Conservation (phyloP, 2,113 vertebrate genomes). For the Malurus alboscapulatus region DNA sequence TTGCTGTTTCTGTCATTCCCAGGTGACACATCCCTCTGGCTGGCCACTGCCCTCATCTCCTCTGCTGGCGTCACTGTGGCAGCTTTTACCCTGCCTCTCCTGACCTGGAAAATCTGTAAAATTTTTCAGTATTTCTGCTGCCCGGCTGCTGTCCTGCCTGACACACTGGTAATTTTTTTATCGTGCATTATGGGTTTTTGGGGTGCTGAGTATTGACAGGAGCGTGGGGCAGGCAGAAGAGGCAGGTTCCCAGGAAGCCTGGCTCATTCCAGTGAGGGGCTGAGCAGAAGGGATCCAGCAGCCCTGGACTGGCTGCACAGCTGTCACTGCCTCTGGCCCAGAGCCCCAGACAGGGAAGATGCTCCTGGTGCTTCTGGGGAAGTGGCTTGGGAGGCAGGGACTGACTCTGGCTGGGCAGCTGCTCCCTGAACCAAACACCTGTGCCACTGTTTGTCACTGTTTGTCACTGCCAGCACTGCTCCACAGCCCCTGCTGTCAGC, state of each 20-base stretch:
- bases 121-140: constrained; percentile 61
- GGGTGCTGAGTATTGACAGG: background rate
- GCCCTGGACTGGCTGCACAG: background rate
- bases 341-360: background rate
- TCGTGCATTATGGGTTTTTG: background rate
- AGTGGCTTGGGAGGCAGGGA: background rate
- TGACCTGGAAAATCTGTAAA: constrained; percentile 61
- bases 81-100: constrained; percentile 32
- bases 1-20: background rate
- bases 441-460: background rate
- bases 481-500: background rate
- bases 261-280: background rate
- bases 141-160: constrained; percentile 57
- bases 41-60: constrained; percentile 31
- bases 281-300: background rate
- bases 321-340: background rate
- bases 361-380: background rate
- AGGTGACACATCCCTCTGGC: constrained; percentile 42
- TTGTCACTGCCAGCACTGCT: background rate
- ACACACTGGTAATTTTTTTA: constrained; percentile 69
- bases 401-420: background rate
- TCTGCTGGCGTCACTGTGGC: constrained; percentile 51
- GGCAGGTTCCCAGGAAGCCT: background rate
- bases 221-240: background rate
- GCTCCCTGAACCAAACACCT: background rate